Evolutionary conservation across 1,140 invertebrate species (phyloP).

Genomic region (Piezodorus guildinii): DNA sequence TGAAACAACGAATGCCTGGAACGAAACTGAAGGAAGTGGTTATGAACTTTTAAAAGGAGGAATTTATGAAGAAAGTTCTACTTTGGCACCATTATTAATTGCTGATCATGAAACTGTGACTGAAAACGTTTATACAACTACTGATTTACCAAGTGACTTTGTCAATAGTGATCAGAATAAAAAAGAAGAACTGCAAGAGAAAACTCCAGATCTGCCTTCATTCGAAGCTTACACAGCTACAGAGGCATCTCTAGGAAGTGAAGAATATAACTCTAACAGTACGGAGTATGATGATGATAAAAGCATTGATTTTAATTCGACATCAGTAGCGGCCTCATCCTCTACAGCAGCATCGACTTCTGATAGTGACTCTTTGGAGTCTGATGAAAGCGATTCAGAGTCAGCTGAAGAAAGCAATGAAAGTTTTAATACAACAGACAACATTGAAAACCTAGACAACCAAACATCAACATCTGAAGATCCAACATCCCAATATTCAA

Average conservation of each 20-base stretch:
- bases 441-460: neutral
- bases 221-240: conserved; percentile 3
- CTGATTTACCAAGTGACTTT: no score
- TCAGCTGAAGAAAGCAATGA: neutral
- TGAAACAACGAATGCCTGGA: neutral
- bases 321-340: neutral
- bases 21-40: conserved; percentile 16
- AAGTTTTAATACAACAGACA: neutral
- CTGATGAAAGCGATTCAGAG: neutral
- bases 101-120: neutral
- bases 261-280: no score
- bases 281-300: no score
- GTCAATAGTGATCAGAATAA: no score
- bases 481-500: neutral
- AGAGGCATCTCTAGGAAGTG: neutral
- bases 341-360: neutral
- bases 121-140: neutral
- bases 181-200: neutral
- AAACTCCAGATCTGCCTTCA: neutral
- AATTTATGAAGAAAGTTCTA: neutral
- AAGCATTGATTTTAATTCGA: neutral
- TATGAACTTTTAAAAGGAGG: conserved; percentile 15
- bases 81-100: neutral
- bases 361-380: neutral
- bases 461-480: neutral